phyloP scores from a whole-genome alignment of 2,113 vertebrate genomes.

The Archocentrus centrarchus region DNA sequence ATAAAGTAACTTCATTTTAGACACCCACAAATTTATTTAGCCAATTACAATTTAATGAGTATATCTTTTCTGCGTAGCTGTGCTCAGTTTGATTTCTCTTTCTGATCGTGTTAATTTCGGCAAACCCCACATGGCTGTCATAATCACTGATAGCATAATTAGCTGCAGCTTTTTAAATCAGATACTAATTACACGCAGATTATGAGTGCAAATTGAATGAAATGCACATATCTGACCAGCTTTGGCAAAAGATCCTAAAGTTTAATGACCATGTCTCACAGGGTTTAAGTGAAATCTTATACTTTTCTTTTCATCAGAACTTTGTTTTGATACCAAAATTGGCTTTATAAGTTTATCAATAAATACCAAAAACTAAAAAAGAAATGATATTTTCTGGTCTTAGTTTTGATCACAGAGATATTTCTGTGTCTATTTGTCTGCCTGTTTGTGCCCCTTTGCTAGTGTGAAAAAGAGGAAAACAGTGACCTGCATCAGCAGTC shows the following conservation, averaged over 20 bases:
- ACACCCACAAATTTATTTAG: neutral
- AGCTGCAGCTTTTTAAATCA: conserved; percentile 8
- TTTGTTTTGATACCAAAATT: neutral
- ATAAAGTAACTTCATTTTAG: neutral
- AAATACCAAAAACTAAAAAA: neutral
- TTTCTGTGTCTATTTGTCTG: neutral
- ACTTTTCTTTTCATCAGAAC: neutral
- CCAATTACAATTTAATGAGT: conserved; percentile 23
- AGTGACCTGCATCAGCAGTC: conserved; percentile 10
- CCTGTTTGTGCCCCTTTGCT: conserved; percentile 11
- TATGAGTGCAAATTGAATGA: conserved; percentile 30
- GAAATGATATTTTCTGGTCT: neutral
- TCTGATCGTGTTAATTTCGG: conserved; percentile 17
- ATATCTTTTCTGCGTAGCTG: neutral
- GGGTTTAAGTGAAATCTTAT: neutral
- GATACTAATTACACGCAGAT: conserved; percentile 41
- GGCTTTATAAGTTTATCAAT: neutral
- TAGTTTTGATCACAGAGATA: neutral
- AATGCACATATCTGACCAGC: neutral
- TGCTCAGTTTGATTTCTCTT: conserved; percentile 17
- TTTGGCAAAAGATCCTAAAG: neutral
- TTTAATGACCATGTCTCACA: neutral
- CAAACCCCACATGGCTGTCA: conserved; percentile 15
- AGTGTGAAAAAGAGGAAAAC: neutral
- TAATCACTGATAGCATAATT: conserved; percentile 28